A percentile compares a stretch with the other conserved stretches of the same genome.
Evolutionary conservation across 1,140 invertebrate genomes (phyloP).

Genomic region (Bombus huntii): DNA sequence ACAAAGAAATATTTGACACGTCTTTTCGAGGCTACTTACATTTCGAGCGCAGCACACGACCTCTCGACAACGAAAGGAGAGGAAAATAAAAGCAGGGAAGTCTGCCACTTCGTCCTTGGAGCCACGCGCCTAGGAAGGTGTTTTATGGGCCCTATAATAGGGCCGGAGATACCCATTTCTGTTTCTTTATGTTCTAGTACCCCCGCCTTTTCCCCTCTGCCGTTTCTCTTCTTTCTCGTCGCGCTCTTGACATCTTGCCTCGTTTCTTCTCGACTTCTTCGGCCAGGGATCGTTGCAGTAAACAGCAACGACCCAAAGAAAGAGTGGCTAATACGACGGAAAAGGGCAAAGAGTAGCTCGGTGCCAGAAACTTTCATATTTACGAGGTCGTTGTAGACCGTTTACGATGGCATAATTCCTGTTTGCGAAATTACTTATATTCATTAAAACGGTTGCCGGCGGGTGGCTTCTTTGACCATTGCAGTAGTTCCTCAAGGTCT

Average conservation of each 20-base stretch:
- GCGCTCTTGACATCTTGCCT: background rate
- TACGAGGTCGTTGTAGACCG: conserved; percentile 65
- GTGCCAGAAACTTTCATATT: conserved; percentile 72
- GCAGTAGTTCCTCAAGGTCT: conserved; percentile 15
- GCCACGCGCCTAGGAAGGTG: conserved; percentile 74
- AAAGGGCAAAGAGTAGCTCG: background rate
- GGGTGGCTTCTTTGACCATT: conserved; percentile 49
- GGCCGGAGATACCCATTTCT: conserved; percentile 66
- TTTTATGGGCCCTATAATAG: conserved; percentile 75
- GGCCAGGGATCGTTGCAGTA: background rate
- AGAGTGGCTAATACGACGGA: background rate
- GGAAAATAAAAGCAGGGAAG: background rate
- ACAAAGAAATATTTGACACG: no score
- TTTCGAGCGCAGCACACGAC: background rate
- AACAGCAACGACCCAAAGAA: background rate
- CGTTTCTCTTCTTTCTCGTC: background rate
- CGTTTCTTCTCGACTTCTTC: background rate
- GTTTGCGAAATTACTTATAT: conserved; percentile 75
- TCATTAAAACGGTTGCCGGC: conserved; percentile 71
- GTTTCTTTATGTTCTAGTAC: conserved; percentile 55
- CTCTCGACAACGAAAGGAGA: background rate
- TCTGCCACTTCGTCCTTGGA: conserved; percentile 60
- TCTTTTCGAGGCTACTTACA: no score
- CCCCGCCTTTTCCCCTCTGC: background rate
- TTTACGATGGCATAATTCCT: conserved; percentile 72